Conservation (phyloP, 2,888 invertebrate genomes). For the Oscheius sp. region DNA sequence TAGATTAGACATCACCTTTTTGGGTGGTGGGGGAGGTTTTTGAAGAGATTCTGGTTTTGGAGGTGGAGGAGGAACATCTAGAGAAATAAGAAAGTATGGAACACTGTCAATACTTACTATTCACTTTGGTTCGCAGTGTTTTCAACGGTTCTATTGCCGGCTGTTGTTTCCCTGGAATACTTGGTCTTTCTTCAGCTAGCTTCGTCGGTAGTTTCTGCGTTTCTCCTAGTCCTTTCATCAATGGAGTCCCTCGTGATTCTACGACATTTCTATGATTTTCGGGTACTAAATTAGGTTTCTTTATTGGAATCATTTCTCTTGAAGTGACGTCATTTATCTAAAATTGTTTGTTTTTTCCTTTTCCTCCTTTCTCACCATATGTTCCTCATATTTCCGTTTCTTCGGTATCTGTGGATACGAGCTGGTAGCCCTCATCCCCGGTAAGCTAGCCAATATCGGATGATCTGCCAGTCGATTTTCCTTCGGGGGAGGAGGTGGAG, state of each 20-base stretch:
- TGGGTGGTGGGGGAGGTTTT: background rate
- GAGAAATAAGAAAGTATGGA: background rate
- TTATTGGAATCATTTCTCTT: too few species aligned
- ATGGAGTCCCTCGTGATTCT: too few species aligned
- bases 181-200: background rate
- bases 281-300: too few species aligned
- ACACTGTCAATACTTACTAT: background rate
- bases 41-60: background rate
- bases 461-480: too few species aligned
- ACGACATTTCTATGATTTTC: too few species aligned
- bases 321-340: too few species aligned
- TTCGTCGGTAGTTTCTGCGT: too few species aligned
- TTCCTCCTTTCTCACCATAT: too few species aligned
- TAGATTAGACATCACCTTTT: background rate
- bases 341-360: too few species aligned
- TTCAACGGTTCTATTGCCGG: background rate
- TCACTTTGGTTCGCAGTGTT: background rate
- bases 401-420: conserved; percentile 2
- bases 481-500: conserved; percentile 23
- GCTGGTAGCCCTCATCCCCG: background rate
- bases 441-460: conserved; percentile 4
- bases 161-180: background rate
- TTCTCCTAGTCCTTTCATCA: too few species aligned
- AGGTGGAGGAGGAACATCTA: background rate
- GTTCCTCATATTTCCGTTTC: conserved; percentile 2